Evolutionary conservation across 2,888 invertebrate genomes (phyloP).

Genomic region (Drosophila percnosoma): DNA sequence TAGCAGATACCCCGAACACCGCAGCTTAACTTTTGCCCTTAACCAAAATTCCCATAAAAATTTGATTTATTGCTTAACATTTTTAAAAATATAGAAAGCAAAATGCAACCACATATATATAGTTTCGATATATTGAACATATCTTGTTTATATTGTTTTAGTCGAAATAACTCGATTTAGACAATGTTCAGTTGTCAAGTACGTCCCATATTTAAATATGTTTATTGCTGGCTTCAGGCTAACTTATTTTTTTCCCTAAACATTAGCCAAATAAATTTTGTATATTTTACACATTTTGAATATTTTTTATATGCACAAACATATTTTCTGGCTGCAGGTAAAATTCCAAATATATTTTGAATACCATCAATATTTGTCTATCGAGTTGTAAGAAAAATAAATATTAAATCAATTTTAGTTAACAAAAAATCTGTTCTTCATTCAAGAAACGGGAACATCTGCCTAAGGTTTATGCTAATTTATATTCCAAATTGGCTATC

Average conservation of each 20-base stretch:
- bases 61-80: not conserved
- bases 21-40: not conserved
- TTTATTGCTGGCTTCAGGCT: not conserved
- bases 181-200: not conserved
- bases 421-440: not conserved
- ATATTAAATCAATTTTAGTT: not conserved
- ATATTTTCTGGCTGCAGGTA: not conserved
- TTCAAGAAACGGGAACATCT: not conserved
- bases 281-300: not conserved
- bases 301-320: not conserved
- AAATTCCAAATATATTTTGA: not conserved
- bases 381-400: not conserved
- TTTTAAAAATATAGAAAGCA: not conserved
- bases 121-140: not conserved
- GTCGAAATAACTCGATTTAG: not conserved
- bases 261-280: not conserved
- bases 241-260: not conserved
- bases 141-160: no score
- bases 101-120: not conserved
- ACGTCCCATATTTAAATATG: not conserved
- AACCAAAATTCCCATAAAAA: not conserved
- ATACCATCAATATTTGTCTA: not conserved
- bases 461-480: not conserved
- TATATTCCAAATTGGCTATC: not conserved
- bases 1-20: not conserved